Conservation (phyloP, 2,797 vertebrate genomes). For the Eptatretus atami region DNA sequence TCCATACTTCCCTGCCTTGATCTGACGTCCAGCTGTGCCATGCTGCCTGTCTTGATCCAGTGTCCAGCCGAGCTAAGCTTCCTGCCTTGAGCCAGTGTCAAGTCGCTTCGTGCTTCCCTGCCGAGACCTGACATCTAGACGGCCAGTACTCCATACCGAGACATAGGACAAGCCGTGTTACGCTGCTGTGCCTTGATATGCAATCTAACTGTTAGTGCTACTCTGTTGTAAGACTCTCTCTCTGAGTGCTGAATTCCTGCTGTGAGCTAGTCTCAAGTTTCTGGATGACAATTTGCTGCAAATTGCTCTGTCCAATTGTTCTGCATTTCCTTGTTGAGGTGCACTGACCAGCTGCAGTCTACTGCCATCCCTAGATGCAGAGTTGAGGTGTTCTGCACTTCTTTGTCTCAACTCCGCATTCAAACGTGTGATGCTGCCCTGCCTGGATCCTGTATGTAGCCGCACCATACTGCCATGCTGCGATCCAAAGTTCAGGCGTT, state of each 20-base stretch:
- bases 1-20: conserved; percentile 42
- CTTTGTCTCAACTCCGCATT: conserved; percentile 48
- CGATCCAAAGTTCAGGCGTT: not conserved
- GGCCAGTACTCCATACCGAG: not conserved
- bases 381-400: conserved; percentile 19
- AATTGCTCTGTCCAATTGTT: too few species aligned
- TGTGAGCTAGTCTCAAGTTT: too few species aligned
- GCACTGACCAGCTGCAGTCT: too few species aligned
- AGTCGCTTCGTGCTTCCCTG: not conserved
- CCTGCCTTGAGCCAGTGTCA: not conserved
- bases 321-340: too few species aligned
- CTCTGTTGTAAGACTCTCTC: not conserved
- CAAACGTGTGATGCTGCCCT: conserved; percentile 44
- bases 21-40: conserved; percentile 44
- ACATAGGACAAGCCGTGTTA: not conserved
- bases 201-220: not conserved
- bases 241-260: too few species aligned
- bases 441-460: conserved; percentile 36
- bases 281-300: too few species aligned
- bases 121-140: too few species aligned
- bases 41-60: conserved; percentile 41
- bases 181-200: not conserved
- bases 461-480: not conserved
- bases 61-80: conserved; percentile 17
- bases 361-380: not conserved